phyloP scores from a whole-genome alignment of 2,888 invertebrate genomes.

The Agriotes lineatus region DNA sequence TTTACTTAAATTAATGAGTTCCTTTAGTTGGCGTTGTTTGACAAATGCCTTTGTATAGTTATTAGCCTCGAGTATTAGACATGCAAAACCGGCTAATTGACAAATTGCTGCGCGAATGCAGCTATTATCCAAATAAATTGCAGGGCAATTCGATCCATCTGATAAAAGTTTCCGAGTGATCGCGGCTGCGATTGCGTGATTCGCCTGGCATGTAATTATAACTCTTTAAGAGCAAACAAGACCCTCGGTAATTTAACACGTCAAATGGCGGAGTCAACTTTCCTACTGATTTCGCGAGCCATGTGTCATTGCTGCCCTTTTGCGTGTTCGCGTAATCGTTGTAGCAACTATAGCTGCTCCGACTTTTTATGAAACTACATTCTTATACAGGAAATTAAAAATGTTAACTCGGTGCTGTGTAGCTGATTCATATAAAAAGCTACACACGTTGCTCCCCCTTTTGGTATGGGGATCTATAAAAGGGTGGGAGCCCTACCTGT shows the following conservation, averaged over 20 bases:
- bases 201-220: slow-evolving; percentile 26
- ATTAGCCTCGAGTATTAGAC: slow-evolving; percentile 31
- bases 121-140: slow-evolving; percentile 34
- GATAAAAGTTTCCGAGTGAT: slow-evolving; percentile 33
- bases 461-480: too few relatives aligned
- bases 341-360: slow-evolving; percentile 8
- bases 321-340: slow-evolving; percentile 17
- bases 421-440: slow-evolving; percentile 15
- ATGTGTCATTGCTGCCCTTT: slow-evolving; percentile 12
- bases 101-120: slow-evolving; percentile 36
- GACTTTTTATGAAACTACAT: slow-evolving; percentile 19
- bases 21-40: slow-evolving; percentile 31
- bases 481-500: too few relatives aligned
- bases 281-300: slow-evolving; percentile 1
- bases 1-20: slow-evolving; percentile 39
- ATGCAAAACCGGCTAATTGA: slow-evolving; percentile 37
- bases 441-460: slow-evolving; percentile 25
- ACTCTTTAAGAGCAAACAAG: slow-evolving; percentile 32
- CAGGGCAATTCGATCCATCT: slow-evolving; percentile 31
- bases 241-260: slow-evolving; percentile 16
- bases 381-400: slow-evolving; percentile 41
- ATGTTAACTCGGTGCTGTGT: slow-evolving; percentile 8
- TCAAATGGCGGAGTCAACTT: slow-evolving; percentile 21
- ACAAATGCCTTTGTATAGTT: slow-evolving; percentile 37
- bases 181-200: slow-evolving; percentile 24